Conservation (phyloP, 1,140 invertebrate species). For the Ganaspis sp. region DNA sequence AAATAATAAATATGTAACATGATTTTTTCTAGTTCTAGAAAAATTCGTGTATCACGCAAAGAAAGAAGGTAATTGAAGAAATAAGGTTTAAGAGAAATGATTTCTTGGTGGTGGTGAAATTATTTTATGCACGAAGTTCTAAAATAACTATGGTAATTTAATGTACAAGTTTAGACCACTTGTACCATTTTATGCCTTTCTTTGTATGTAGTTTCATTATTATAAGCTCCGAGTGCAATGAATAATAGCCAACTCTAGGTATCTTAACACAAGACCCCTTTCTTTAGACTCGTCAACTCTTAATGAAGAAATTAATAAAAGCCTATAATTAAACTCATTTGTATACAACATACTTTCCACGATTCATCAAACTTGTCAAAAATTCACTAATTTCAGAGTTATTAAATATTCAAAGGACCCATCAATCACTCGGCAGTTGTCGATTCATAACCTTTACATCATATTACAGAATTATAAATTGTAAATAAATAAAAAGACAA, state of each 20-base stretch:
- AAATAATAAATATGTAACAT: no score
- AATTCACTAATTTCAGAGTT: background rate
- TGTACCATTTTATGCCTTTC: background rate
- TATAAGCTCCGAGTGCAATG: background rate
- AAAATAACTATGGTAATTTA: background rate
- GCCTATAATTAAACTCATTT: background rate
- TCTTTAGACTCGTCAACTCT: background rate
- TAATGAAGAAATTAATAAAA: background rate
- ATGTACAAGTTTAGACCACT: background rate
- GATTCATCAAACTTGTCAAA: no score
- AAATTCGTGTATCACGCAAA: background rate
- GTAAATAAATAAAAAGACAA: no score
- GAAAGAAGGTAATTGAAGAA: no score
- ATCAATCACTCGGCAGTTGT: no score
- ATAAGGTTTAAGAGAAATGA: background rate
- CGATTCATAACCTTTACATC: no score
- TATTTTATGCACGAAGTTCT: background rate
- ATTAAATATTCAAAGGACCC: no score
- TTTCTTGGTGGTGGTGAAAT: background rate
- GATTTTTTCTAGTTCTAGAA: background rate
- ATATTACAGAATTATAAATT: no score
- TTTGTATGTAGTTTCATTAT: background rate
- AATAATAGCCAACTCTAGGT: background rate
- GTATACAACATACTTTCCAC: background rate
- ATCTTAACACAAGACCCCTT: background rate